Conservation (phyloP, 2,113 vertebrate genomes). For the Prionailurus viverrinus region DNA sequence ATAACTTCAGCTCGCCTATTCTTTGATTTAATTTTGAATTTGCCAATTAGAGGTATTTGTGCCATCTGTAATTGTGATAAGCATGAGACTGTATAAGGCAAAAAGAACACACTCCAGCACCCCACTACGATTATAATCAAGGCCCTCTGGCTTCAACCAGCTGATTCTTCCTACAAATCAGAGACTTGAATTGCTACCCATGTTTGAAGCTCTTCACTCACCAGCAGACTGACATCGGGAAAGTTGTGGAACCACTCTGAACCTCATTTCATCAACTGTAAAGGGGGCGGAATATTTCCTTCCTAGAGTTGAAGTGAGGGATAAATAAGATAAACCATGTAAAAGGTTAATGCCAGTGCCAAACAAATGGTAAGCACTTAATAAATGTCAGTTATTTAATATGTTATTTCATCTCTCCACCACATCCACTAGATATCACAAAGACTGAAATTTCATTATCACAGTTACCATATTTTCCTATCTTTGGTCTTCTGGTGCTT, state of each 20-base stretch:
- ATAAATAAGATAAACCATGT: background rate
- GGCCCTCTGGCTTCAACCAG: background rate
- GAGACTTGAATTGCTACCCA: background rate
- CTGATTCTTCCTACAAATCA: background rate
- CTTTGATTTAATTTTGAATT: constrained; percentile 27
- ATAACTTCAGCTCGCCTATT: background rate
- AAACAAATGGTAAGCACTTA: background rate
- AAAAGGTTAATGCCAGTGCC: background rate
- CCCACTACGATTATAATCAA: background rate
- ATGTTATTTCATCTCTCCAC: constrained; percentile 14
- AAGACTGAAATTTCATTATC: background rate
- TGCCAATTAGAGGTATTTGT: background rate
- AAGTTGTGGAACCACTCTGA: background rate
- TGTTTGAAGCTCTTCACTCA: background rate
- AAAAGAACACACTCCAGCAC: background rate
- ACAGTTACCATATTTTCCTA: background rate
- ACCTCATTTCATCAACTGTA: background rate
- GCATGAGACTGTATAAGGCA: background rate
- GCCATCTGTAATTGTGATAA: background rate
- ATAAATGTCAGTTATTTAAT: constrained; percentile 38
- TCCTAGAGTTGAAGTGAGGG: background rate
- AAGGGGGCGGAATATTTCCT: background rate
- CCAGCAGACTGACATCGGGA: background rate
- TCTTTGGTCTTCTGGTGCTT: background rate
- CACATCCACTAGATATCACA: background rate